Conservation (phyloP, 2,113 vertebrate species). For the Atherinomorus stipes region DNA sequence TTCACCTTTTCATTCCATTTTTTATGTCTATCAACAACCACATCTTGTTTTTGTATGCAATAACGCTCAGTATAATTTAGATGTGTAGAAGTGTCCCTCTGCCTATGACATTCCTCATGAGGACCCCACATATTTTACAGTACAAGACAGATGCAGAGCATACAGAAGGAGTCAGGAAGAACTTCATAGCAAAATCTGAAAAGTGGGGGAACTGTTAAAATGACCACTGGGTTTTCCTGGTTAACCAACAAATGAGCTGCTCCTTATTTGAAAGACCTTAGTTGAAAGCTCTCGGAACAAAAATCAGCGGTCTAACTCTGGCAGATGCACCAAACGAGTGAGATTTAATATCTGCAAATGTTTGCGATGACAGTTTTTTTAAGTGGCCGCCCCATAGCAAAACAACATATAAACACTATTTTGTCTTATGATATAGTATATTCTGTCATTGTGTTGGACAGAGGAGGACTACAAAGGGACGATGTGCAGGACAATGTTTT, state of each 20-base stretch:
- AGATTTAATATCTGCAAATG: too few species aligned
- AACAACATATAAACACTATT: too few species aligned
- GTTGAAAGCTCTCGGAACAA: slow-evolving; percentile 21
- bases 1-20: too few species aligned
- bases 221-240: not conserved
- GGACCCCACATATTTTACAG: not conserved
- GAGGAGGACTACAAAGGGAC: not conserved
- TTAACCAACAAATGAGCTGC: slow-evolving; percentile 1
- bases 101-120: not conserved
- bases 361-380: too few species aligned
- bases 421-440: not conserved
- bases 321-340: too few species aligned
- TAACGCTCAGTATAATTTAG: not conserved
- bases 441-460: not conserved
- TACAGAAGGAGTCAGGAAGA: slow-evolving; percentile 8
- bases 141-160: not conserved
- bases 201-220: slow-evolving; percentile 20
- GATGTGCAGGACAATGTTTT: not conserved
- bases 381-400: too few species aligned
- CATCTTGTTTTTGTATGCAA: too few species aligned
- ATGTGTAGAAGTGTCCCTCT: not conserved
- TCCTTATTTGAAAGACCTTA: slow-evolving; percentile 6
- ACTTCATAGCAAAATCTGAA: slow-evolving; percentile 28
- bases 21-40: too few species aligned
- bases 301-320: not conserved